A percentile compares a stretch with the other conserved stretches of the same genome.
Evolutionary conservation across 2,888 invertebrate genomes (phyloP).

Genomic region (Lomographa bimaculata): DNA sequence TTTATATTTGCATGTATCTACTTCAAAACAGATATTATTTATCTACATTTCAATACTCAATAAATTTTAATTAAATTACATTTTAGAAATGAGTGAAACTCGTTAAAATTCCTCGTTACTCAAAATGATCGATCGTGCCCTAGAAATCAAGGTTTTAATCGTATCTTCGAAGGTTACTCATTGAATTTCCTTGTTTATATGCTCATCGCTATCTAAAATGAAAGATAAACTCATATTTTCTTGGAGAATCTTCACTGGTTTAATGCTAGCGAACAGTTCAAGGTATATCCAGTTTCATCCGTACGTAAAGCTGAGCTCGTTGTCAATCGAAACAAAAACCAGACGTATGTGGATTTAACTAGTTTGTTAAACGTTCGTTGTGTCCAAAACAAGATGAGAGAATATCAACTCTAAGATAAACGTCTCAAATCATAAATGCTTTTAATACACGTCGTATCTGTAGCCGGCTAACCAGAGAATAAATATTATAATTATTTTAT

Average conservation of each 20-base stretch:
- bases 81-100: background rate
- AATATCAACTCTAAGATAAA: constrained; percentile 10
- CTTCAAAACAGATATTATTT: constrained; percentile 2
- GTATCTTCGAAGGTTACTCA: constrained; percentile 17
- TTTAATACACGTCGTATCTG: constrained; percentile 11
- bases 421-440: constrained; percentile 2
- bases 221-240: no score
- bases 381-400: background rate
- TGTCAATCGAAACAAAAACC: constrained; percentile 11
- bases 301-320: constrained; percentile 3
- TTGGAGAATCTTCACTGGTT: no score
- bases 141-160: constrained; percentile 16
- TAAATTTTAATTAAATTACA: background rate
- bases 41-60: background rate
- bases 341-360: constrained; percentile 7
- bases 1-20: constrained; percentile 3
- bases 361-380: constrained; percentile 1
- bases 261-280: no score
- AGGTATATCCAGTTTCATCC: constrained; percentile 6
- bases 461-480: constrained; percentile 10
- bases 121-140: constrained; percentile 14
- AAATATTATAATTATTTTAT: constrained; percentile 21
- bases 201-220: no score
- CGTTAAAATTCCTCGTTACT: constrained; percentile 9
- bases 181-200: no score